Evolutionary conservation across 2,888 invertebrate genomes (phyloP).

Genomic region (Caenorhabditis sulstoni): DNA sequence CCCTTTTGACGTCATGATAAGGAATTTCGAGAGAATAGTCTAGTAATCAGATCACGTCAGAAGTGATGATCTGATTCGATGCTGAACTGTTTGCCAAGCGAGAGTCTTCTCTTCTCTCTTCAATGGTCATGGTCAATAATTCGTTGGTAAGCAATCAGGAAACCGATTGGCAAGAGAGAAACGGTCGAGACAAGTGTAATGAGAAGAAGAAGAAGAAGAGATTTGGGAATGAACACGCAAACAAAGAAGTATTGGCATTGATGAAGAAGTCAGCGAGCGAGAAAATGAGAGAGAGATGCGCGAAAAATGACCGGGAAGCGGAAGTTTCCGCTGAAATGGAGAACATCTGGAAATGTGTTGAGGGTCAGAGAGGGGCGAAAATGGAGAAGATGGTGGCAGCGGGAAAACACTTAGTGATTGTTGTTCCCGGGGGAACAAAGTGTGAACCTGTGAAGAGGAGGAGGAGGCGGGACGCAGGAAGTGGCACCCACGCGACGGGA

Average conservation of each 20-base stretch:
- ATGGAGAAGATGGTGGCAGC: slow-evolving; percentile 19
- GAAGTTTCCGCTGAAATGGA: neutral
- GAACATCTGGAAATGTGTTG: slow-evolving; percentile 1
- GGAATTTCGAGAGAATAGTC: slow-evolving; percentile 22
- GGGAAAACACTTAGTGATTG: slow-evolving; percentile 46
- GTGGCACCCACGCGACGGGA: neutral
- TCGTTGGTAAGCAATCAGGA: slow-evolving; percentile 42
- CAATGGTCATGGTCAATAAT: slow-evolving; percentile 52
- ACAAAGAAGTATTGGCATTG: slow-evolving; percentile 33
- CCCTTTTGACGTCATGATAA: neutral
- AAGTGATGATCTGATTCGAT: slow-evolving; percentile 41
- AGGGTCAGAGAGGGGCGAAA: slow-evolving; percentile 1
- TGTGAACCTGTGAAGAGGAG: slow-evolving; percentile 47
- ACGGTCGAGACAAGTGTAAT: slow-evolving; percentile 41
- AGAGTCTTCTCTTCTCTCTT: neutral
- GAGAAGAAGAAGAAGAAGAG: slow-evolving; percentile 18
- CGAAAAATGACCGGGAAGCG: neutral
- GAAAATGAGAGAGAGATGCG: slow-evolving; percentile 9
- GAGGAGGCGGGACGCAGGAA: slow-evolving; percentile 31
- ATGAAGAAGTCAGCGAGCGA: slow-evolving; percentile 4
- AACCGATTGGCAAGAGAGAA: slow-evolving; percentile 43
- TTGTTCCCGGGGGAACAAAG: slow-evolving; percentile 37
- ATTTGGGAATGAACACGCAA: no score
- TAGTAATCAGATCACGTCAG: slow-evolving; percentile 37
- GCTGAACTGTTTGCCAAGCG: slow-evolving; percentile 48